Conservation (phyloP, 2,797 vertebrate species). For the Coregonus suidteri region DNA sequence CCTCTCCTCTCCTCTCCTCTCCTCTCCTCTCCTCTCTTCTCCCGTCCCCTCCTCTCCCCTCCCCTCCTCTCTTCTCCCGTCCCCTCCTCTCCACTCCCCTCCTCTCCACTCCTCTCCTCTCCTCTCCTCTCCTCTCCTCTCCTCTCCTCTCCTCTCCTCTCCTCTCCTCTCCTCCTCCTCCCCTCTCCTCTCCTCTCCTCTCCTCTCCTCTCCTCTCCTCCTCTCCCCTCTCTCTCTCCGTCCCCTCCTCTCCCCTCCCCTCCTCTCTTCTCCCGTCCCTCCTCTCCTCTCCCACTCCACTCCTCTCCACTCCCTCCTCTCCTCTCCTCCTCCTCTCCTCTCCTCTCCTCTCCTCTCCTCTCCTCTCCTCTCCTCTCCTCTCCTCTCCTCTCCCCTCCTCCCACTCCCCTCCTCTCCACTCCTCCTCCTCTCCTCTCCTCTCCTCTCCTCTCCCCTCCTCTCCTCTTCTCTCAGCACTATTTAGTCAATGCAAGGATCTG, state of each 20-base stretch:
- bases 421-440: too few relatives aligned
- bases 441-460: not conserved
- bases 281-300: too few relatives aligned
- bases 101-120: not conserved
- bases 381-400: not conserved
- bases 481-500: conserved; percentile 39
- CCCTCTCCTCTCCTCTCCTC: not conserved
- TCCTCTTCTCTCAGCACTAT: conserved; percentile 1
- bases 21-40: conserved; percentile 1
- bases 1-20: conserved; percentile 7
- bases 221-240: not conserved
- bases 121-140: not conserved
- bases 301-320: not conserved
- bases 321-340: not conserved
- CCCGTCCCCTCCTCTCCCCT: too few relatives aligned
- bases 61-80: too few relatives aligned
- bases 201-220: not conserved
- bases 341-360: not conserved
- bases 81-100: not conserved
- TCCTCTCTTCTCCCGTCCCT: not conserved
- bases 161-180: not conserved
- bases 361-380: not conserved
- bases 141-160: conserved; percentile 2
- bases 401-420: not conserved
- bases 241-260: not conserved